These are phyloP conservation scores for Drosophila miranda DNA, from an alignment of 1,140 invertebrate genomes.

Conservation along the genomic window DNA sequence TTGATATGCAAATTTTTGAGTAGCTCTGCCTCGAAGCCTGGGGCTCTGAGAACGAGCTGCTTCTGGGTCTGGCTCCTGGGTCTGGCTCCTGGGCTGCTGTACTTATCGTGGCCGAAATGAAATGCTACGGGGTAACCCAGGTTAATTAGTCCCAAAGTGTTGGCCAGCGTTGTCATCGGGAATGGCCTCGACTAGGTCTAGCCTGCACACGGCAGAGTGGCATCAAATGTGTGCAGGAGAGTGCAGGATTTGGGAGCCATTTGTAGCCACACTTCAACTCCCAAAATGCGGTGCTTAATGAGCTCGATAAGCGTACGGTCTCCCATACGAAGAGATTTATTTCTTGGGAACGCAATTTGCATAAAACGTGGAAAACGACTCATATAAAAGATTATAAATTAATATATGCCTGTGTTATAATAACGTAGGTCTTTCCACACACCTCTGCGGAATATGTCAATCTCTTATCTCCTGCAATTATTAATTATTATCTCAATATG, in stretches of 20 bases:
- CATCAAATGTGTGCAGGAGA: background rate
- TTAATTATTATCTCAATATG: background rate
- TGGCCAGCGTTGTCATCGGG: conserved; percentile 29
- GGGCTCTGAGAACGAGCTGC: conserved; percentile 17
- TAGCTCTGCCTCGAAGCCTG: conserved; percentile 22
- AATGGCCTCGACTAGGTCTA: background rate
- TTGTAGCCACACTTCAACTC: no score
- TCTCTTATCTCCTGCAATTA: background rate
- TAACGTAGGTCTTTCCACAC: no score
- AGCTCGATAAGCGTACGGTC: conserved; percentile 2
- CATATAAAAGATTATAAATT: background rate
- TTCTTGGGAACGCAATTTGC: no score
- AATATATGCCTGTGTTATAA: background rate
- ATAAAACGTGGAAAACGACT: background rate
- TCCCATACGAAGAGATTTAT: background rate
- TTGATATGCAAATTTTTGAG: conserved; percentile 81
- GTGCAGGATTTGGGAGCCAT: no score
- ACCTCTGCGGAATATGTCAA: background rate
- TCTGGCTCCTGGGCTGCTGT: background rate
- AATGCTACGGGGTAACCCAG: conserved; percentile 45
- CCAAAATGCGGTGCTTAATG: conserved; percentile 8
- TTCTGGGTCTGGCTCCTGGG: background rate
- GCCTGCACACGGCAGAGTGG: background rate
- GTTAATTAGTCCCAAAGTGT: conserved; percentile 75
- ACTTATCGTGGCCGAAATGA: conserved; percentile 39